Evolutionary conservation across 2,888 invertebrate species (phyloP).

Genomic region (Eupithecia pulchellata): DNA sequence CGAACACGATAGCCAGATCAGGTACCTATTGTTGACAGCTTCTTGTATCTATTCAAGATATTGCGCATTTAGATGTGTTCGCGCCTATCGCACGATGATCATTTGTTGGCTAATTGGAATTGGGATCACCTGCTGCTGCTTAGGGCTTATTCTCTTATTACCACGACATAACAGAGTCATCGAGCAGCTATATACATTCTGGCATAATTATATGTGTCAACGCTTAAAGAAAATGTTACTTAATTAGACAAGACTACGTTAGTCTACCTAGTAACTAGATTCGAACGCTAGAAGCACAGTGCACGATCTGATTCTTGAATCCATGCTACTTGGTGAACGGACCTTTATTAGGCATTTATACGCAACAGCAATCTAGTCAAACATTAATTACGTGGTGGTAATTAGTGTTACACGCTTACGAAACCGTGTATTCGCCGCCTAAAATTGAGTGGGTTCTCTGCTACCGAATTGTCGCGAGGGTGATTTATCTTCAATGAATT

Average conservation of each 20-base stretch:
- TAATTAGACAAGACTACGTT: background rate
- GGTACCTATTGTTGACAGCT: constrained; percentile 32
- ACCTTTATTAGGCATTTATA: constrained; percentile 8
- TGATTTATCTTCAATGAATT: constrained; percentile 82
- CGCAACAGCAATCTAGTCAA: constrained; percentile 26
- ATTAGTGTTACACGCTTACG: constrained; percentile 34
- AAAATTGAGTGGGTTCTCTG: constrained; percentile 62
- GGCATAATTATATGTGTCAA: background rate
- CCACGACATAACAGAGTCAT: background rate
- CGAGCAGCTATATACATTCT: background rate
- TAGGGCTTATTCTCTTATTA: background rate
- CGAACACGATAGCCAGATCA: constrained; percentile 24
- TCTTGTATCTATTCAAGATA: constrained; percentile 21
- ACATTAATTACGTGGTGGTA: constrained; percentile 32
- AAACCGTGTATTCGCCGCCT: constrained; percentile 45
- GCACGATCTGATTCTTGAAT: background rate
- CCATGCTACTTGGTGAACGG: constrained; percentile 2
- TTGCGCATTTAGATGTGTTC: constrained; percentile 26
- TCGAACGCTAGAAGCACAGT: background rate
- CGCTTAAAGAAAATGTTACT: background rate
- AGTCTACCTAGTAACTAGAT: background rate
- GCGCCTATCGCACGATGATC: constrained; percentile 29
- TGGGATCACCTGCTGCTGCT: constrained; percentile 13
- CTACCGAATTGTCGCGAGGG: constrained; percentile 80
- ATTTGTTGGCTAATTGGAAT: constrained; percentile 24